Base-by-base conservation (phyloP, 2,888 invertebrate species). In the Bembecia ichneumoniformis region DNA sequence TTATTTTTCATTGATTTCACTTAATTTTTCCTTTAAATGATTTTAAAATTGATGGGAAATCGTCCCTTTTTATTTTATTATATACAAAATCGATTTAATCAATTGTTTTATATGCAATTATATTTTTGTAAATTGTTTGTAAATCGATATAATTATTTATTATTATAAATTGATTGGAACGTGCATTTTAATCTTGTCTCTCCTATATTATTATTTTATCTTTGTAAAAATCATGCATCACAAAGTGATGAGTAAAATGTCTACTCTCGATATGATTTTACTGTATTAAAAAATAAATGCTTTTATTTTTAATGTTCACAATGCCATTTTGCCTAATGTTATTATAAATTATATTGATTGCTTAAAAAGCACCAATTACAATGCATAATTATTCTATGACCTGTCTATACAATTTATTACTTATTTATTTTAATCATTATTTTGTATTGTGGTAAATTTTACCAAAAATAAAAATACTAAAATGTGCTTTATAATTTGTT, bases 251-350 rank as follows among this genome's bases (percentile, higher is more conserved):
- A 74, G 66, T 75, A 74, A 44, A 76, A 77, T 75, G 77, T 82
- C 81, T 76, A 74, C 76, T 80, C 77, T 80, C 83, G 86, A 86
- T 84, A 86, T 83, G 84, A 84, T 82, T 83, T 72, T 64, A 14
- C 56, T 80, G 74, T 82, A 74, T 83, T 82, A 74, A 78, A 79
- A 78, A 73, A 79, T 28, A 28, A 78, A 77, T 79, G 80, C 82
- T 83, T 86, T 83, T 86, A 83, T 82, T 83, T 82, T 82, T 79
- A 82, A 81, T 82, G 77, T 82, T 83, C 83, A 83, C 84, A 83
- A 80, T 86, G 87, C 87, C 87, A 86, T 87, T 86, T 86, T 87
- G 87, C 87, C 84, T 86, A 87, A 83, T 86, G 82, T 87, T 86
- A 86, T 84, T 82, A 83, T 83, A 84, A 83, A 84, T 87, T 86